Evolutionary conservation across 2,797 vertebrate genomes (phyloP).

Genomic region (Xyrichtys novacula): DNA sequence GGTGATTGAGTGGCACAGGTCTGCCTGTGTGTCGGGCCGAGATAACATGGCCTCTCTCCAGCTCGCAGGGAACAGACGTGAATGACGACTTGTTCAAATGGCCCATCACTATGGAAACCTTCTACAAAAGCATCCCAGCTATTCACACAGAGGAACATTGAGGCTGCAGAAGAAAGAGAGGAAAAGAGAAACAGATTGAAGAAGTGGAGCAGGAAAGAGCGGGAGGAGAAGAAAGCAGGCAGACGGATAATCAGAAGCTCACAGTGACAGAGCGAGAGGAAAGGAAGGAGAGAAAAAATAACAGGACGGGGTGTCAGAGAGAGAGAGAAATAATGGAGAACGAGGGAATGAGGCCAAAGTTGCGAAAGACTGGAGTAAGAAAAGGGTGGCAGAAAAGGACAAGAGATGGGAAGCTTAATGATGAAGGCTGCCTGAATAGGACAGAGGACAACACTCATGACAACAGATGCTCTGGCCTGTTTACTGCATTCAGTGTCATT

Average conservation of each 20-base stretch:
- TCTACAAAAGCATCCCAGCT: conserved; percentile 81
- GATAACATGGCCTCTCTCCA: conserved; percentile 70
- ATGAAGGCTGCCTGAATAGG: conserved; percentile 29
- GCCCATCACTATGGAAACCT: conserved; percentile 81
- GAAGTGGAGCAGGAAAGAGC: conserved; percentile 46
- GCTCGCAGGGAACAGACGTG: conserved; percentile 67
- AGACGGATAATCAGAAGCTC: conserved; percentile 56
- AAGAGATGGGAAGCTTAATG: conserved; percentile 15
- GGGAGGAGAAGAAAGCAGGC: conserved; percentile 29
- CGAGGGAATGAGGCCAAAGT: conserved; percentile 59
- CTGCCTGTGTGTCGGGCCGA: conserved; percentile 55
- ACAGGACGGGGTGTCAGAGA: not conserved
- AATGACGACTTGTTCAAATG: conserved; percentile 81
- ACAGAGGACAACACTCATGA: conserved; percentile 36
- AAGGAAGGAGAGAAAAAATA: conserved; percentile 12
- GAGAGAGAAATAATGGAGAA: conserved; percentile 34
- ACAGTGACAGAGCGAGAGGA: conserved; percentile 31
- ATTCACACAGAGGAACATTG: conserved; percentile 74
- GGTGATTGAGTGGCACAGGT: conserved; percentile 56
- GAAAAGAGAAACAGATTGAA: conserved; percentile 50
- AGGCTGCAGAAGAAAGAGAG: conserved; percentile 49
- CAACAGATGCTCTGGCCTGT: conserved; percentile 55
- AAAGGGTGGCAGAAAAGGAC: conserved; percentile 23
- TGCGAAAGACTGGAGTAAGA: conserved; percentile 57
- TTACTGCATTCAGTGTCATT: conserved; percentile 47